Percentiles rank a stretch among this genome's conserved stretches.
phyloP scores from a whole-genome alignment of 2,888 invertebrate species.

The Hybos culiciformis region DNA sequence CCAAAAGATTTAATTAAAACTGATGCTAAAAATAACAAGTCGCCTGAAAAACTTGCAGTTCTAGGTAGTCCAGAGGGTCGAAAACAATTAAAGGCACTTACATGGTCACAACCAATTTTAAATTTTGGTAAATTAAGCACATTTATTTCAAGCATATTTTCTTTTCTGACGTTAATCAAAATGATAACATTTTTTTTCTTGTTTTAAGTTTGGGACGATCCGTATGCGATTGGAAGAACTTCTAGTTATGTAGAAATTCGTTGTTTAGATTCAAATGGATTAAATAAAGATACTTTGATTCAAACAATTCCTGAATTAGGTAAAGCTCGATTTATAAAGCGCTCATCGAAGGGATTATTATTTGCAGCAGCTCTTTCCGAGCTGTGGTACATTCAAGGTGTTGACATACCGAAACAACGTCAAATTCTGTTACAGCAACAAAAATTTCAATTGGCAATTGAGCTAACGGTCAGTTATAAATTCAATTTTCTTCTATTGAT shows the following conservation, averaged over 20 bases:
- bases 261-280: constrained; percentile 64
- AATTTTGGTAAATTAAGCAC: constrained; percentile 21
- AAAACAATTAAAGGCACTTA: constrained; percentile 16
- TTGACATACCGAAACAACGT: constrained; percentile 72
- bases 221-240: constrained; percentile 76
- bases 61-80: constrained; percentile 23
- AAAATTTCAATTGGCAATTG: constrained; percentile 86
- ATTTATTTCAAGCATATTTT: background rate
- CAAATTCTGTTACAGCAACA: constrained; percentile 72
- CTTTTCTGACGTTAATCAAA: background rate
- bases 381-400: constrained; percentile 74
- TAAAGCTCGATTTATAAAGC: constrained; percentile 60
- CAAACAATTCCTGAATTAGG: constrained; percentile 65
- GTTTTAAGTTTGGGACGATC: constrained; percentile 82
- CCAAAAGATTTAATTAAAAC: constrained; percentile 40
- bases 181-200: constrained; percentile 1
- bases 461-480: constrained; percentile 60
- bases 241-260: constrained; percentile 74
- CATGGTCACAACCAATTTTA: constrained; percentile 28
- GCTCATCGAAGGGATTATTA: constrained; percentile 62
- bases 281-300: constrained; percentile 42
- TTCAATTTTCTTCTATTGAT: background rate
- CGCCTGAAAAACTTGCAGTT: constrained; percentile 37
- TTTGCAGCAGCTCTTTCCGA: constrained; percentile 79
- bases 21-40: background rate